A percentile compares a stretch with the other conserved stretches of the same genome.
These are phyloP conservation scores for Xiphorhynchus elegans DNA, from an alignment of 2,113 vertebrate species.

Conservation along the genomic window DNA sequence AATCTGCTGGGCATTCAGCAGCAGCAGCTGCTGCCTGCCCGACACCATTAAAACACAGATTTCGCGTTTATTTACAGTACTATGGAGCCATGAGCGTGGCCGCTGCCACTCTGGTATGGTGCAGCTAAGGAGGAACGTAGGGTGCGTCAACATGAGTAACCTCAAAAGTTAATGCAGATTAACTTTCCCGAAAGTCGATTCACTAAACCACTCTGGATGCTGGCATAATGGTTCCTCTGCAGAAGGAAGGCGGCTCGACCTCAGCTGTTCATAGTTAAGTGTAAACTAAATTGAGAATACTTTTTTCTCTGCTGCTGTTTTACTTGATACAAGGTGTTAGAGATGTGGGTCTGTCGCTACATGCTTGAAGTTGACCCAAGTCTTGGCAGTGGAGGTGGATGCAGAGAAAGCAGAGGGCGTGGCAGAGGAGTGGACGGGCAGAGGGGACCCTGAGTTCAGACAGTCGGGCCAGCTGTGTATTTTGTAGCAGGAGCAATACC, in stretches of 20 bases:
- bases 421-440: not conserved
- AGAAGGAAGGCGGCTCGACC: not conserved
- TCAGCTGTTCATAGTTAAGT: not conserved
- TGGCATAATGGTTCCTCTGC: not conserved
- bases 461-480: rapidly evolving
- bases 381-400: rapidly evolving
- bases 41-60: slow-evolving; percentile 7
- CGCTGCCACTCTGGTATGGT: not conserved
- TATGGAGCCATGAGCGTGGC: not conserved
- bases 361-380: rapidly evolving
- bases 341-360: rapidly evolving
- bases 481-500: not conserved
- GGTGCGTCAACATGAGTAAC: not conserved
- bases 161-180: not conserved
- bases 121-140: not conserved
- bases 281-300: not conserved
- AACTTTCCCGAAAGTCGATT: not conserved
- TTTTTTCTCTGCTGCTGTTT: not conserved
- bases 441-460: not conserved
- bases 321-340: not conserved
- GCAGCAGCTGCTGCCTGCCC: slow-evolving; percentile 23
- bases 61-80: not conserved
- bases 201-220: not conserved
- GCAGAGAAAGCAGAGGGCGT: not conserved
- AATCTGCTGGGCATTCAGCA: slow-evolving; percentile 16